Evolutionary conservation across 2,797 vertebrate genomes (phyloP), one percentile per base, ranked within the genome.

Genomic region (Enteromius argenteus): DNA sequence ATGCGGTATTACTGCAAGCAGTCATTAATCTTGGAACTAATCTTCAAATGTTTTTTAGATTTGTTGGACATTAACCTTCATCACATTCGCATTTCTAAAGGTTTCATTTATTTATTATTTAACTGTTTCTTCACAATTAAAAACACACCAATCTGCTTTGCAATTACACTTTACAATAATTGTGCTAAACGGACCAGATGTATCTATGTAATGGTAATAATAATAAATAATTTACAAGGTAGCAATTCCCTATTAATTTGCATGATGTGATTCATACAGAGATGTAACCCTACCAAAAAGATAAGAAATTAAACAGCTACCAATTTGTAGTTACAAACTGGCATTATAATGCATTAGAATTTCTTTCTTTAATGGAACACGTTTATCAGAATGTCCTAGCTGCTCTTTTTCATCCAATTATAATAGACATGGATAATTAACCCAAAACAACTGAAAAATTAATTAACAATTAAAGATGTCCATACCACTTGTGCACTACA

Each of bases 121-220:
- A 27, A 46, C 58, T 68, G 32, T 49, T 80, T 6, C n/a, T 71
- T 79, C 21, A 9, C 74, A 69, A 27, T 64, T 81, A 21, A 68
- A 66, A 81, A 83, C 53, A 46, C 2, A 5, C 44, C 27, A 62
- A 76, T n/a, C 46, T 79, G 44, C 78, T 53, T 53, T 58, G 60
- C 66, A 51, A 67, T 66, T 83, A 58, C 27, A 74, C 56, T 79
- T 86, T 58, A 84, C 73, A 46, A 49, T 42, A 78, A 88, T 79
- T 78, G 51, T 75, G 74, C 58, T 39, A 60, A 81, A 78, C 58
- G 11, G 46, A 72, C 30, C 39, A 35, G 85, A 67, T 82, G 79
- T 64, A 46, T 80, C 30, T 87, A 60, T 84, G 79, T 78, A 72
- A 60, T 17, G 39, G 49, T n/a, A n/a, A n/a, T n/a, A n/a, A n/a